Percentiles rank a stretch among this genome's conserved stretches.
Conservation (phyloP, 2,797 vertebrate genomes). For the Aeoliscus strigatus region DNA sequence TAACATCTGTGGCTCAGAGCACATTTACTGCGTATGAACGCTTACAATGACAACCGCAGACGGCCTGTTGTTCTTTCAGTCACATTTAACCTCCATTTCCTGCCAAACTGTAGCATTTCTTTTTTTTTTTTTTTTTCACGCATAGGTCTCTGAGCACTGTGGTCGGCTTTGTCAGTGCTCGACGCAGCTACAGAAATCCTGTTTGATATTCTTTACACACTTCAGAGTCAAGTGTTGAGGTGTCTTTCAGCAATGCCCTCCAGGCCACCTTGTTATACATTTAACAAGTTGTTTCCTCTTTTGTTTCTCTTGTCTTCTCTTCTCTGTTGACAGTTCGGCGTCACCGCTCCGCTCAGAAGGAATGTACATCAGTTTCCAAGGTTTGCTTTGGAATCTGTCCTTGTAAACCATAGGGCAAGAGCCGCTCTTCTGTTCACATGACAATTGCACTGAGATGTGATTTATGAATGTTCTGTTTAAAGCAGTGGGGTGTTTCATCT, state of each 20-base stretch:
- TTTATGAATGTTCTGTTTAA: constrained; percentile 50
- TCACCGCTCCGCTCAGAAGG: constrained; percentile 58
- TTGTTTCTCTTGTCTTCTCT: constrained; percentile 58
- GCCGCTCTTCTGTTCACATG: constrained; percentile 48
- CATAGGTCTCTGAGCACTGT: constrained; percentile 48
- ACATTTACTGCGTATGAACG: constrained; percentile 31
- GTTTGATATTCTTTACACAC: constrained; percentile 67
- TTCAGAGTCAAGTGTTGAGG: constrained; percentile 56
- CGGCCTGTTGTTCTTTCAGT: constrained; percentile 39
- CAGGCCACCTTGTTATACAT: constrained; percentile 75
- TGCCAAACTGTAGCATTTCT: constrained; percentile 40
- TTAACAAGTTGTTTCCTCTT: constrained; percentile 76
- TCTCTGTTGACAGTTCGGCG: constrained; percentile 71
- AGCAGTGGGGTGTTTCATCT: constrained; percentile 40
- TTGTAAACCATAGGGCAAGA: constrained; percentile 60
- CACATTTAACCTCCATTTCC: constrained; percentile 38
- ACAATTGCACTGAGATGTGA: constrained; percentile 54
- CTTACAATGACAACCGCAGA: constrained; percentile 31
- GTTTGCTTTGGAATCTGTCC: constrained; percentile 64
- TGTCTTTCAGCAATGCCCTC: constrained; percentile 73
- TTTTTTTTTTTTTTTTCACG: constrained; percentile 43
- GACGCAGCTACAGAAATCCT: constrained; percentile 42
- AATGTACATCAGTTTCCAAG: constrained; percentile 61
- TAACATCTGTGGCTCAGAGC: constrained; percentile 29
- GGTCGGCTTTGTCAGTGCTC: constrained; percentile 54